Evolutionary conservation across 2,113 vertebrate genomes (phyloP), one percentile per base, ranked within the genome.

Genomic region (Procavia capensis): DNA sequence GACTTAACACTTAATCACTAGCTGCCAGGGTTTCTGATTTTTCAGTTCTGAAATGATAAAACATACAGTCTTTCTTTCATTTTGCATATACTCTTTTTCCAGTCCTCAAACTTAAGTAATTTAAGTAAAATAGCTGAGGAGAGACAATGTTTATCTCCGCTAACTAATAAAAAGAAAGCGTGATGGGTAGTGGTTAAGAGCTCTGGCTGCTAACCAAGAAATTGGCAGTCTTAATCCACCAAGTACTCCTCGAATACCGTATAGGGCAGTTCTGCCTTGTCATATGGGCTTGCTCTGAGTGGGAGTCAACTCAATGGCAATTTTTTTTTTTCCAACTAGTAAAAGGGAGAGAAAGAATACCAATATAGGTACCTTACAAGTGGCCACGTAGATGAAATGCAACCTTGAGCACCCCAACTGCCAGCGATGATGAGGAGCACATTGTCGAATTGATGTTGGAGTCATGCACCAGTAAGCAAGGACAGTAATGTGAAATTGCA

Each of bases 81-180:
- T 91, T 41, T 57, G 47, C 3, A 47, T 29, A 81, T 57, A 74
- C 19, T 68, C 1, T 31, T 43, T 29, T 72, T 22, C 82, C 39
- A 59, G 81, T 90, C 41, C 29, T 82, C 61, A 57, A 63, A 68
- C 4, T 45, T 64, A 86, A 57, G 31, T 57, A 78, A 91, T 92
- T 90, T 39, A 70, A 91, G 43, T 82, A 41, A 95, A 86, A 41
- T 41, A 4, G 43, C 39, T 89, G 29, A 78, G 29, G 50, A 95
- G n/a, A 84, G 9, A 83, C 80, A 88, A 22, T n/a, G 36, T 72
- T 72, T 72, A 91, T 93, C 36, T 92, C 47, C 84, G 29, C n/a
- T 91, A 68, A 93, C 20, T 68, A 94, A 89, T 22, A 93, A 78
- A n/a, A n/a, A n/a, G n/a, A n/a, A n/a, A n/a, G n/a, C n/a, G n/a